Percentiles rank a stretch among this genome's conserved stretches.
These are phyloP conservation scores for Elgaria multicarinata DNA, from an alignment of 2,113 vertebrate genomes.

Conservation along the genomic window DNA sequence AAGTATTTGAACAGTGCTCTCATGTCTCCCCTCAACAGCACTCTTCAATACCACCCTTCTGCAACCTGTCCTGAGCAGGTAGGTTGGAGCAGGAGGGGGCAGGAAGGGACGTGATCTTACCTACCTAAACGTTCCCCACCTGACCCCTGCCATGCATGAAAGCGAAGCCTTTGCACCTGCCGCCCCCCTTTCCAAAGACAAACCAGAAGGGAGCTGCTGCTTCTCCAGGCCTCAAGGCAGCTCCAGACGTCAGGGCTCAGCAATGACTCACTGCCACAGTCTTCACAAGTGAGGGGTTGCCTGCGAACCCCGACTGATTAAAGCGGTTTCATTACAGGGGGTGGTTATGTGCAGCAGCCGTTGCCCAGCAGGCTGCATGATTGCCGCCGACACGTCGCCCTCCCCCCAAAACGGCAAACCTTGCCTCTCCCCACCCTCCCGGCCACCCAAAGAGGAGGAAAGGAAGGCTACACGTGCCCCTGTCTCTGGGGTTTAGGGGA, in stretches of 20 bases:
- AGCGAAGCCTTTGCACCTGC: not conserved
- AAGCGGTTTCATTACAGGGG: not conserved
- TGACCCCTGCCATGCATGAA: not conserved
- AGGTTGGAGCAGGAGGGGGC: not conserved
- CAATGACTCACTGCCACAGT: not conserved
- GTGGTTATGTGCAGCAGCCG: not conserved
- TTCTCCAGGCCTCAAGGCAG: not conserved
- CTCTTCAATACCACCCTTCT: too few species aligned
- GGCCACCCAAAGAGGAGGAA: not conserved
- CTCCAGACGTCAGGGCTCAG: not conserved
- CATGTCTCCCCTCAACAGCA: too few species aligned
- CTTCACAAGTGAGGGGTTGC: not conserved
- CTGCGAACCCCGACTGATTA: not conserved
- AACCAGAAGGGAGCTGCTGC: not conserved
- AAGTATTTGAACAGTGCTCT: too few species aligned
- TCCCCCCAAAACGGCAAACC: not conserved
- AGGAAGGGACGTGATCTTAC: not conserved
- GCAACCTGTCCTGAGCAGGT: not conserved
- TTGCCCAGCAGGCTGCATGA: too few species aligned
- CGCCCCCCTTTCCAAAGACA: not conserved
- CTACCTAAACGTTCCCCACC: accelerated
- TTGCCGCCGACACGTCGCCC: too few species aligned
- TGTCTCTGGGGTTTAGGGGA: not conserved
- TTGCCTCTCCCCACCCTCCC: not conserved
- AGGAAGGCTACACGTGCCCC: too few species aligned